phyloP scores from a whole-genome alignment of 1,140 invertebrate genomes.

The Polyergus mexicanus region DNA sequence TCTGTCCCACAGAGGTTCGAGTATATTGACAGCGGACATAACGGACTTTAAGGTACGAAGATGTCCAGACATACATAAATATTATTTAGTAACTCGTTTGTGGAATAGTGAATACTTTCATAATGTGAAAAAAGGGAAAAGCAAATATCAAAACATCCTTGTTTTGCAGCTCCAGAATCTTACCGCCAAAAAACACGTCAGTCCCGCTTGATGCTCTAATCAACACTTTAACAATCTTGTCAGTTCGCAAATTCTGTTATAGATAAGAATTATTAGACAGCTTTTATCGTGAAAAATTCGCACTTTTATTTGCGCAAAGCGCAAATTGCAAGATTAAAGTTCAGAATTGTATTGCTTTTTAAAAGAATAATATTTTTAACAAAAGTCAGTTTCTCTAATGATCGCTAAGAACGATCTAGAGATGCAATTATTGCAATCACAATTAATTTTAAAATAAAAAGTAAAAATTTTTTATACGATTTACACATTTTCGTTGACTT shows the following conservation, averaged over 20 bases:
- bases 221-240: slow-evolving; percentile 22
- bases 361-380: neutral
- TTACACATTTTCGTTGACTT: too few relatives aligned
- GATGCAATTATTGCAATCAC: neutral
- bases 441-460: slow-evolving; percentile 9
- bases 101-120: neutral
- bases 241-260: slow-evolving; percentile 40
- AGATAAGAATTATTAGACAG: neutral
- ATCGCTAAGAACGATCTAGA: neutral
- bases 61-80: slow-evolving; percentile 61
- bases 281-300: slow-evolving; percentile 11
- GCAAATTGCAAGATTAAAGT: neutral
- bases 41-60: slow-evolving; percentile 80
- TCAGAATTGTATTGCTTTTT: slow-evolving; percentile 9
- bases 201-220: slow-evolving; percentile 82
- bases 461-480: neutral
- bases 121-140: neutral
- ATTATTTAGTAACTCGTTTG: slow-evolving; percentile 34
- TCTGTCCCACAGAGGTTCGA: slow-evolving; percentile 85
- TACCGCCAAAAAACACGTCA: slow-evolving; percentile 84
- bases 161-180: slow-evolving; percentile 87
- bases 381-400: slow-evolving; percentile 3
- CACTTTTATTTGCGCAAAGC: neutral
- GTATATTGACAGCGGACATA: slow-evolving; percentile 86
- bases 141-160: slow-evolving; percentile 67